Evolutionary conservation across 2,113 vertebrate species (phyloP).

Genomic region (Galeopterus variegatus): DNA sequence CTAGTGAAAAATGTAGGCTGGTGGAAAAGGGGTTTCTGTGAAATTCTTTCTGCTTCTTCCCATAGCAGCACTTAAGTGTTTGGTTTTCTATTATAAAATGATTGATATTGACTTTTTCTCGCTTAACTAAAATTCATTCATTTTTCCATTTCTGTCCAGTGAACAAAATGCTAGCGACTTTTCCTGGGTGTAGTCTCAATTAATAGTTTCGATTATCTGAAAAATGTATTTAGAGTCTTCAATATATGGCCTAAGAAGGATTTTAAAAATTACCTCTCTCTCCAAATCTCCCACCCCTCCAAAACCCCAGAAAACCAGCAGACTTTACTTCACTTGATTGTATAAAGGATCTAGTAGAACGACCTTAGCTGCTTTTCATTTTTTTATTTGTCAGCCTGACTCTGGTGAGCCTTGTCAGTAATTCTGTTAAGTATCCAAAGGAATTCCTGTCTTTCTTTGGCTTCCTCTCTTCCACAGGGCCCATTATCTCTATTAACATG

Average conservation of each 20-base stretch:
- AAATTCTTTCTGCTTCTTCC: constrained; percentile 20
- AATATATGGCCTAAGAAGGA: constrained; percentile 22
- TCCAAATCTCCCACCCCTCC: no score
- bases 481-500: constrained; percentile 56
- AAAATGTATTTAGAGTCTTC: constrained; percentile 58
- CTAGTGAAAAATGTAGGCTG: constrained; percentile 5
- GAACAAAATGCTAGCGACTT: constrained; percentile 38
- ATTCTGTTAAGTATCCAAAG: constrained; percentile 57
- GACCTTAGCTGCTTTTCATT: neutral
- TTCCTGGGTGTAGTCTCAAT: constrained; percentile 21
- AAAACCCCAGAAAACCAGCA: neutral
- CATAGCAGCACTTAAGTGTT: neutral
- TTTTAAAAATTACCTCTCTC: neutral
- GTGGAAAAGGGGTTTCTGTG: neutral
- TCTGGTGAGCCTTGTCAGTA: constrained; percentile 30
- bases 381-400: neutral
- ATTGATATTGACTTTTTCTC: constrained; percentile 35
- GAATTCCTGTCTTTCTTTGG: constrained; percentile 58
- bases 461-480: constrained; percentile 17
- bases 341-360: neutral
- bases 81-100: constrained; percentile 51
- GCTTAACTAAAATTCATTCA: constrained; percentile 53
- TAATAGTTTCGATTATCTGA: constrained; percentile 46
- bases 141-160: constrained; percentile 52
- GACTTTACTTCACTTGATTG: constrained; percentile 6